Base-by-base conservation (phyloP, 2,888 invertebrate species). In the Furcula furcula region DNA sequence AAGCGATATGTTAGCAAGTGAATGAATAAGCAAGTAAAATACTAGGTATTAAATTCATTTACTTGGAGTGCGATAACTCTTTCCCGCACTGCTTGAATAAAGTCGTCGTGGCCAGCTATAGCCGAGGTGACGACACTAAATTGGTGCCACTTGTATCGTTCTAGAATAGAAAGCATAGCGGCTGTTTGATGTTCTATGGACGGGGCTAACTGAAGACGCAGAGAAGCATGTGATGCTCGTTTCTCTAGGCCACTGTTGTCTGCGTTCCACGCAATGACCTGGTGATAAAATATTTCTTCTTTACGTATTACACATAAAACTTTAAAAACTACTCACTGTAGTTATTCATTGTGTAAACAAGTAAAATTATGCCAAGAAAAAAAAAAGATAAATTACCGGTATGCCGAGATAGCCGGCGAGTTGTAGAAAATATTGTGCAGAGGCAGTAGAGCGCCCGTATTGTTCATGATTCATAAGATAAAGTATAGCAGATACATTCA, bases 391-490 rank as follows among this genome's bases (percentile, higher is more conserved):
- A 57, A 63, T 83, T 84, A 88, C 97, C 59, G 98, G 98, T 72
- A 98, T 97, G 53, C 97, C 98, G 62, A 98, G 91, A 86, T 97
- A 97, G 38, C 96, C 97, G 55, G 97, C 96, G 66, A 97, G 90
- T 89, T 97, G 97, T 52, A 97, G 91, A 81, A 97, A 96, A 87
- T 97, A 97, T 81, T 97, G 97, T 39, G 97, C 96, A 50, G 97
- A 96, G 55, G 97, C 97, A 40, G 97, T 97, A 81, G 96, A 96
- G 47, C 96, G 92, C 28, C 97, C 97, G 72, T 97, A 97, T 83
- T 94, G 94, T 90, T 97, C 97, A 85, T 97, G 95, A 89, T 97
- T 97, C 94, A 97, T 97, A 90, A 98, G 92, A 86, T 97, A 97
- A 60, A 98, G 91, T 71, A 98, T 97, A 67, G 97, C 96, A 55